These are phyloP conservation scores for Alethe castanea DNA, from an alignment of 2,113 vertebrate species.

Conservation along the genomic window DNA sequence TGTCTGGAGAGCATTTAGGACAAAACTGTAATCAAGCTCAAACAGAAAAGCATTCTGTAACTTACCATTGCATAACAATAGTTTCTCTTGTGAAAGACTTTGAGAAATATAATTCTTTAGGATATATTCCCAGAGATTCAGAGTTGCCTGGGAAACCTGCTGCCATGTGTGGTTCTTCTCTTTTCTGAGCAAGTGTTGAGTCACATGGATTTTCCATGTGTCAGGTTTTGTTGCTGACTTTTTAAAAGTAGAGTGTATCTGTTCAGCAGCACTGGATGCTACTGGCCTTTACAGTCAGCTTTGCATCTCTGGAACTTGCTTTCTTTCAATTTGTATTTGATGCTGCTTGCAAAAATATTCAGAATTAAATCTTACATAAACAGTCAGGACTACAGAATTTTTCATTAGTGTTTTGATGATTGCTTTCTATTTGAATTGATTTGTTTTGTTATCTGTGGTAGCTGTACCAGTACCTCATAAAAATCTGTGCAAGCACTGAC, in stretches of 20 bases:
- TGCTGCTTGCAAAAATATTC: background rate
- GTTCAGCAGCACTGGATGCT: background rate
- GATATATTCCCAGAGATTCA: constrained; percentile 3
- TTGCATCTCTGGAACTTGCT: background rate
- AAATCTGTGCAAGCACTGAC: background rate
- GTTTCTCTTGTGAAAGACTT: background rate
- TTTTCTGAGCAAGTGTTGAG: constrained; percentile 23
- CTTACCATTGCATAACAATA: background rate
- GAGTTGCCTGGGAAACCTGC: constrained; percentile 35
- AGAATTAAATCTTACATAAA: background rate
- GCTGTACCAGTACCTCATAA: background rate
- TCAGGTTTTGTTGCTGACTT: background rate
- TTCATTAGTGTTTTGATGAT: background rate
- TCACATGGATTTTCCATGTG: constrained; percentile 31
- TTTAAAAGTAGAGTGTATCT: background rate
- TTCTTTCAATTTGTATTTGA: background rate
- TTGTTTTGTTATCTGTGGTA: background rate
- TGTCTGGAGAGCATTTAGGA: background rate
- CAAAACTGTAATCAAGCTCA: background rate
- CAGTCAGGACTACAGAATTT: background rate
- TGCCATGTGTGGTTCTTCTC: constrained; percentile 1
- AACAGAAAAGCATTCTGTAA: background rate
- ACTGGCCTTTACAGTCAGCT: background rate
- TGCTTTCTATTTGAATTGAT: background rate
- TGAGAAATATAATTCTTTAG: background rate